Base-by-base conservation (phyloP, 53 echinoderm and acorn worm species). In the Glandiceps talaboti region DNA sequence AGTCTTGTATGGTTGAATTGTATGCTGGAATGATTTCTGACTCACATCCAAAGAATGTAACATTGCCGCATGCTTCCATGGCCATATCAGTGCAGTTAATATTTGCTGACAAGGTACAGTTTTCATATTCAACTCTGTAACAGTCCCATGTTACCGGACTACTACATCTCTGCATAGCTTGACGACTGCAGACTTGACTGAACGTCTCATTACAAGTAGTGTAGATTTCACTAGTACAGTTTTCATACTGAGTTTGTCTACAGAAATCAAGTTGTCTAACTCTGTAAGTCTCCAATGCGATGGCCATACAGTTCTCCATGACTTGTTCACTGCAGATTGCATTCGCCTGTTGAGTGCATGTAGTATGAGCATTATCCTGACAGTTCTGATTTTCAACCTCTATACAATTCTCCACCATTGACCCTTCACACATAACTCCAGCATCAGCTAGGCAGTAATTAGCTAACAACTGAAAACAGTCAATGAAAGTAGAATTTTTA, bases 391-490 rank as follows among this genome's bases (percentile, higher is more conserved):
- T 45, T 45, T 74, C 31, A 1, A 79, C 25, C 20, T 29, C 33
- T 1, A 84, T 74, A 20, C 33, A 29, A 1, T 77, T 77, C 26
- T 30, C 31, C 27, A 29, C 78, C 29, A 1, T 30, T 29, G 25
- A 30, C 29, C 30, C 30, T 31, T 26, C 30, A 77, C 78, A 25
- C 30, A 1, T 25, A 77, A 1, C 10, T 1, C 12, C 31, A 32
- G 26, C 79, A 31, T 28, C 10, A 25, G 32, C 73, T 0, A 30
- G 29, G 27, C 87, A 87, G 26, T 6, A 45, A 20, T 83, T 80
- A 0, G 80, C 30, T 31, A 33, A 1, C n/a, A 83, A 82, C 30
- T 28, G 82, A n/a, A 26, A 45, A 27, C 87, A 87, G 30, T 45
- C 64, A 45, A 45, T 12, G 20, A 45, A 45, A 12, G 64, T 45